Conservation (phyloP, 2,113 vertebrate genomes). For the Lepisosteus osseus region DNA sequence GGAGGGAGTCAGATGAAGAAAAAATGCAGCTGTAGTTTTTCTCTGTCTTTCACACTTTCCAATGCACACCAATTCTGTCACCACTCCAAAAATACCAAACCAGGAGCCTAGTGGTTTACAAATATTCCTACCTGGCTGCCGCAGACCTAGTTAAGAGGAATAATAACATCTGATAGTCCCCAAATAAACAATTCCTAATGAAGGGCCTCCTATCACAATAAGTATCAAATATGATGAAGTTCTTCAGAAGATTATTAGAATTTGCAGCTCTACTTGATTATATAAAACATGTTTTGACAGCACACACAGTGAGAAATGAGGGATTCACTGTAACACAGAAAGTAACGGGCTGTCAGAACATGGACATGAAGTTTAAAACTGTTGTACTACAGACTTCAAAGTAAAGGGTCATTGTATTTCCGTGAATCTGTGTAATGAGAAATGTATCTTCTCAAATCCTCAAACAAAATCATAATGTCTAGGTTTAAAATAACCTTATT, state of each 20-base stretch:
- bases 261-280: neutral
- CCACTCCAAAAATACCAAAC: constrained; percentile 16
- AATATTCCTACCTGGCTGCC: constrained; percentile 21
- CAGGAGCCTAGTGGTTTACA: constrained; percentile 13
- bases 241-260: neutral
- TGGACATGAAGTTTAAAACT: neutral
- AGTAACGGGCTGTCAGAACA: neutral
- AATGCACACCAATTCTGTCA: constrained; percentile 16
- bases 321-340: neutral
- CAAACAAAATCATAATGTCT: too few species aligned
- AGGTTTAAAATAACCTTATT: too few species aligned
- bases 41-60: constrained; percentile 21
- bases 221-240: constrained; percentile 13
- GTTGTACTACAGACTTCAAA: neutral
- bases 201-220: constrained; percentile 15
- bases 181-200: constrained; percentile 18
- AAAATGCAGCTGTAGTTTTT: constrained; percentile 11
- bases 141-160: constrained; percentile 16
- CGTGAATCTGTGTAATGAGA: neutral
- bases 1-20: neutral
- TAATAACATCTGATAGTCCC: constrained; percentile 21
- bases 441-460: neutral
- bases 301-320: constrained; percentile 1
- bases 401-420: neutral
- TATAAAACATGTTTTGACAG: constrained; percentile 4